Conservation (phyloP, 2,888 invertebrate genomes). For the Drosophila pseudotalamancana region DNA sequence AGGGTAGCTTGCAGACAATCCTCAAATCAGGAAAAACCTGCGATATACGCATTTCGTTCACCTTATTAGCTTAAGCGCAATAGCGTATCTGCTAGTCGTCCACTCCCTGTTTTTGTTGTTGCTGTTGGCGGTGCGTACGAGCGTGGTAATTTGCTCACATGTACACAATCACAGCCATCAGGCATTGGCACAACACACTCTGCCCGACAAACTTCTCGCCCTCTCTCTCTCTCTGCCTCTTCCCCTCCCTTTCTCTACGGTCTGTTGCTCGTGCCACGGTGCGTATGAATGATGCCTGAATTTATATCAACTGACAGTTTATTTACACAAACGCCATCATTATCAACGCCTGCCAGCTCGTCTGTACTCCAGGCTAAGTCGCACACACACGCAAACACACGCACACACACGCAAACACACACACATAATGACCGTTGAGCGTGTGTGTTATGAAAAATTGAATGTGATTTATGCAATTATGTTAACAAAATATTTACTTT, state of each 20-base stretch:
- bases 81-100: background rate
- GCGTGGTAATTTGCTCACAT: slow-evolving; percentile 66
- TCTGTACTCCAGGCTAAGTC: slow-evolving; percentile 13
- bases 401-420: slow-evolving; percentile 14
- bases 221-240: background rate
- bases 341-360: slow-evolving; percentile 51
- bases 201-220: background rate
- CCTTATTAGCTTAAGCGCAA: too few species aligned
- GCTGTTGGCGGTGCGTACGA: slow-evolving; percentile 65
- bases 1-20: background rate
- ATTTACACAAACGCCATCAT: slow-evolving; percentile 75
- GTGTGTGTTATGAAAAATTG: slow-evolving; percentile 70
- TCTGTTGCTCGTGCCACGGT: slow-evolving; percentile 17
- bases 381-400: slow-evolving; percentile 1
- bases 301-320: slow-evolving; percentile 78
- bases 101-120: slow-evolving; percentile 6
- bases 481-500: slow-evolving; percentile 77
- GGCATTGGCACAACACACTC: slow-evolving; percentile 12
- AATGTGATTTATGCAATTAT: slow-evolving; percentile 77
- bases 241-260: background rate
- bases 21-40: too few species aligned
- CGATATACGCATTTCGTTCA: too few species aligned
- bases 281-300: slow-evolving; percentile 71
- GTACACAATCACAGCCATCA: slow-evolving; percentile 50
- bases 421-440: slow-evolving; percentile 53